Conservation (phyloP, 2,888 invertebrate species). For the Drosophila tanythrix region DNA sequence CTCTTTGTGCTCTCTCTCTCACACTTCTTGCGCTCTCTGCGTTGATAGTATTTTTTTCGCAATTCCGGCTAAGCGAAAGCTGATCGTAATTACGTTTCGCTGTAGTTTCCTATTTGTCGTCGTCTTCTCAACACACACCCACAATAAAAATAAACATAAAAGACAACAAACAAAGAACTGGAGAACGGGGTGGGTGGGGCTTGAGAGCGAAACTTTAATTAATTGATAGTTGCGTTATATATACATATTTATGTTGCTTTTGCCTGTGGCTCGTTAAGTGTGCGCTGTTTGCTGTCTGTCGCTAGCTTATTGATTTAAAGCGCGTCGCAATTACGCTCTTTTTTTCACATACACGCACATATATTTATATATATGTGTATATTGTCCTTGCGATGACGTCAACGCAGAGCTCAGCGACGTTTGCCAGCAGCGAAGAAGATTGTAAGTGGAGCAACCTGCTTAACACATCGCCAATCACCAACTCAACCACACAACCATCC, state of each 20-base stretch:
- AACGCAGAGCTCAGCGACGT: conserved; percentile 48
- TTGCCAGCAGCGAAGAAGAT: conserved; percentile 70
- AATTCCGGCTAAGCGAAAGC: conserved; percentile 50
- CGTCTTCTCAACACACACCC: conserved; percentile 32
- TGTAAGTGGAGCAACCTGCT: conserved; percentile 60
- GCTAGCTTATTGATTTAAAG: conserved; percentile 35
- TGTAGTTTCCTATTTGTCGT: conserved; percentile 38
- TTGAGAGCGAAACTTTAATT: conserved; percentile 25
- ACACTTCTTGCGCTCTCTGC: conserved; percentile 17
- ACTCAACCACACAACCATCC: not conserved
- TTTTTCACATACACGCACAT: not conserved
- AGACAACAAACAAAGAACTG: conserved; percentile 18
- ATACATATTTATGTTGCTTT: conserved; percentile 12
- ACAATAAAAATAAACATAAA: conserved; percentile 16
- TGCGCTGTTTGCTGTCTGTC: conserved; percentile 5
- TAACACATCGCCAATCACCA: not conserved
- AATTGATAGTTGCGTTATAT: conserved; percentile 36
- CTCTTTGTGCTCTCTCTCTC: conserved; percentile 12
- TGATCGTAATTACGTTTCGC: conserved; percentile 62
- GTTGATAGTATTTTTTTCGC: conserved; percentile 27
- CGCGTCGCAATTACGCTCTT: conserved; percentile 40
- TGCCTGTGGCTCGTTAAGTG: conserved; percentile 7
- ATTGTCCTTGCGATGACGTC: conserved; percentile 70
- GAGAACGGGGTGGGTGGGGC: conserved; percentile 23
- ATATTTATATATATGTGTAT: not conserved